Conservation (phyloP, 2,113 vertebrate genomes). For the Odontophorus gujanensis region DNA sequence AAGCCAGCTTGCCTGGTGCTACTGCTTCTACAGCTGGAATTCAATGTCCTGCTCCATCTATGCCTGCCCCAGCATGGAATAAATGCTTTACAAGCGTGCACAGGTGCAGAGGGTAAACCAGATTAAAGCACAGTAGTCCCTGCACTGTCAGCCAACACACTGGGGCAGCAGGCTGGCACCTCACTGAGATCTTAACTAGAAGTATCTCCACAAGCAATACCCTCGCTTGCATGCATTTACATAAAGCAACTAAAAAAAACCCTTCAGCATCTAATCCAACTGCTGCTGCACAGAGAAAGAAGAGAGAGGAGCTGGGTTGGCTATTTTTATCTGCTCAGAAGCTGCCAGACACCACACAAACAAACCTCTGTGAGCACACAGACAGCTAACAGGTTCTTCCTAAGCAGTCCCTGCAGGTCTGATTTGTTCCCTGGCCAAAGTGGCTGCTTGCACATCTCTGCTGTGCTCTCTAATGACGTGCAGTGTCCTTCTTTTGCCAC, state of each 20-base stretch:
- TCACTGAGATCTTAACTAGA: neutral
- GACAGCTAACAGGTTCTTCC: neutral
- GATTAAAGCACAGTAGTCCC: neutral
- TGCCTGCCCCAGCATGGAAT: neutral
- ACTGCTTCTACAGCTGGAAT: neutral
- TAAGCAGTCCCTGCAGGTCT: neutral
- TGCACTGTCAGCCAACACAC: neutral
- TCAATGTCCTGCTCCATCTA: neutral
- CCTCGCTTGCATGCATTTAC: neutral
- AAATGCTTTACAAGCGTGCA: neutral
- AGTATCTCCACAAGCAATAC: neutral
- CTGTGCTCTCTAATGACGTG: neutral
- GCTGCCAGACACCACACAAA: neutral
- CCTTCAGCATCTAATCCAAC: neutral
- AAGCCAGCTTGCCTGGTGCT: neutral
- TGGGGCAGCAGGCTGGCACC: neutral
- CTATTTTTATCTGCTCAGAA: constrained; percentile 40
- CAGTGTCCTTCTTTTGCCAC: constrained; percentile 8
- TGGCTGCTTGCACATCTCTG: neutral
- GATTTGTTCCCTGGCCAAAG: neutral
- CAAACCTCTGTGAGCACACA: neutral
- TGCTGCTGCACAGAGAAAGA: neutral
- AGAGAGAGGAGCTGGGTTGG: neutral
- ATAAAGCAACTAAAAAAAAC: neutral
- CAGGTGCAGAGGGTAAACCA: neutral